Base-by-base conservation (phyloP, 2,797 vertebrate species). In the Acanthurus tractus region DNA sequence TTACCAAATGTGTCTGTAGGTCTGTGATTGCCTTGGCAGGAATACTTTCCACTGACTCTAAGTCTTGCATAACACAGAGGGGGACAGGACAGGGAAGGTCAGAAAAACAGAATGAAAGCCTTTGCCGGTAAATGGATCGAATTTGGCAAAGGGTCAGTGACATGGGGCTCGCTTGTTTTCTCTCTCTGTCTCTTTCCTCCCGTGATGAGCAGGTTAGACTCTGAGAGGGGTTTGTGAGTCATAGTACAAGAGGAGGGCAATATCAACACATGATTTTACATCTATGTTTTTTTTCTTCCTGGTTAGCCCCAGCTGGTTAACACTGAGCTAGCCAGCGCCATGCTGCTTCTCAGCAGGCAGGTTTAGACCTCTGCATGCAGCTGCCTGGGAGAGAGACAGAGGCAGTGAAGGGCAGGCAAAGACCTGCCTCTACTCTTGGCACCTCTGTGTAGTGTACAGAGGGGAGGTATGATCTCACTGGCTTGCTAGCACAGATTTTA, bases 371-470 rank as follows among this genome's bases (percentile, higher is more conserved):
- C 82, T 86, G 81, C 86, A 54, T 75, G 87, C 79, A 81, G 76
- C 85, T 86, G 81, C 78, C 78, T 88, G 85, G 70, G 81, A 91
- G 76, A 87, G 81, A 86, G 79, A 78, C 59, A 17, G 71, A 86
- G 79, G 76, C 70, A 74, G 75, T 23, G 75, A 63, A 67, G 79
- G 94, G 86, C 95, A 94, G 90, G 95, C 91, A 90, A 90, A 91
- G 92, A 94, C 94, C 89, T 94, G 94, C 81, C 84, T 81, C 62
- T 75, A 73, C 70, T 91, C 68, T 81, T 81, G 82, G 73, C 84
- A 81, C 70, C 63, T 68, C 58, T 68, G 56, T 79, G 72, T 85
- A 64, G 74, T 88, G 68, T 88, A 83, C 74, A 82, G 67, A 8
- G 54, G 62, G 70, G 76, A 86, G 75, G 62, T 74, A 77, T 85